phyloP scores from a whole-genome alignment of 2,113 vertebrate species.

The Psammodynastes pulverulentus region DNA sequence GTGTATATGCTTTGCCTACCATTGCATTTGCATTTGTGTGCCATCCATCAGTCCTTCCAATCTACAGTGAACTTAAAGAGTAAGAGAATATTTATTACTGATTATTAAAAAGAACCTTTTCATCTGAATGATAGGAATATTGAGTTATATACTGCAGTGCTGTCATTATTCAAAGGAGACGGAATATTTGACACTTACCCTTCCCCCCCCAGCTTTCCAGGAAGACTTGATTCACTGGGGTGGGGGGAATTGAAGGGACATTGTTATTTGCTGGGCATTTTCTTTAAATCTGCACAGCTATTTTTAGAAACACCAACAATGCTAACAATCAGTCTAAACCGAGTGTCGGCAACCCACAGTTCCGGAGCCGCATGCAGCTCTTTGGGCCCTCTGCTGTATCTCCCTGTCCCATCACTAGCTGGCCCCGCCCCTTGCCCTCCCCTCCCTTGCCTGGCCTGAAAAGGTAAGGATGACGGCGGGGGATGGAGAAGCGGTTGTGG shows the following conservation, averaged over 20 bases:
- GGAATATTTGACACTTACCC: neutral
- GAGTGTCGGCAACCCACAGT: too few species aligned
- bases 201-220: neutral
- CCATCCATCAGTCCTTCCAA: constrained; percentile 77
- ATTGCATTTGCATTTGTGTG: constrained; percentile 80
- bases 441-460: too few species aligned
- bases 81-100: constrained; percentile 61
- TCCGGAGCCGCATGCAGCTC: too few species aligned
- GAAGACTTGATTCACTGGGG: constrained; percentile 28
- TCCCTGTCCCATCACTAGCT: too few species aligned
- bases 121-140: constrained; percentile 31
- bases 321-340: neutral
- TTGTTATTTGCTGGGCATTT: constrained; percentile 32
- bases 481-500: too few species aligned
- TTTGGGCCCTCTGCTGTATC: too few species aligned
- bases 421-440: too few species aligned
- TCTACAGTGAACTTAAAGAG: constrained; percentile 82
- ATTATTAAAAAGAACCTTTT: constrained; percentile 9
- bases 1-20: constrained; percentile 77
- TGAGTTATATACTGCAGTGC: constrained; percentile 44
- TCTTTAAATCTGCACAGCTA: constrained; percentile 34
- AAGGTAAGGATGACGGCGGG: too few species aligned
- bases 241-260: neutral
- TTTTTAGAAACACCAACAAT: constrained; percentile 26
- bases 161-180: neutral